Evolutionary conservation across 2,113 vertebrate species (phyloP).

Genomic region (Nycticryphes semicollaris): DNA sequence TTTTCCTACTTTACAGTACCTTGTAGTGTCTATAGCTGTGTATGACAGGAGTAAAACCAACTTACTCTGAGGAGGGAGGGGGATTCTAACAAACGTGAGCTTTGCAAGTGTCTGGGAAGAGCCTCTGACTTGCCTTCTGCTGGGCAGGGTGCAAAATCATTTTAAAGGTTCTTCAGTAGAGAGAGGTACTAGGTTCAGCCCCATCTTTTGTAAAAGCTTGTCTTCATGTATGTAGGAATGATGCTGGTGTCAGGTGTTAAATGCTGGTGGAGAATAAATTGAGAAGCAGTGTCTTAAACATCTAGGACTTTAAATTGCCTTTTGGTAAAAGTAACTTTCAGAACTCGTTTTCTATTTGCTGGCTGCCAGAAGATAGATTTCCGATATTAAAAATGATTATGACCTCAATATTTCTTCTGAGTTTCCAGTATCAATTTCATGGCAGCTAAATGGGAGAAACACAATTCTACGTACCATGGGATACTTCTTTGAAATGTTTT

Average conservation of each 20-base stretch:
- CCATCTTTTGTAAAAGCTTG: not conserved
- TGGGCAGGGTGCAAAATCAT: not conserved
- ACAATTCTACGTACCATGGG: not conserved
- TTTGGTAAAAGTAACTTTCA: not conserved
- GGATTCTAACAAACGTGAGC: accelerated
- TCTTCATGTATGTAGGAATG: not conserved
- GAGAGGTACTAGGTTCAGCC: not conserved
- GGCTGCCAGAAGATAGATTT: not conserved
- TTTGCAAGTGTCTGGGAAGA: not conserved
- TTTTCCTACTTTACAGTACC: not conserved
- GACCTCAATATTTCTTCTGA: not conserved
- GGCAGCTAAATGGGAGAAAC: not conserved
- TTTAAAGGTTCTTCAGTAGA: not conserved
- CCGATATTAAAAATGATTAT: not conserved
- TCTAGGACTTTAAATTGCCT: not conserved
- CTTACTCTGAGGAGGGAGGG: not conserved
- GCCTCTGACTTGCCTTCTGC: not conserved
- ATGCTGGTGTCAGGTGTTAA: not conserved
- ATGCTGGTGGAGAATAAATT: not conserved
- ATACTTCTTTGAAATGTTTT: not conserved
- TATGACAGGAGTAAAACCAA: not conserved
- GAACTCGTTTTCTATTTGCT: not conserved
- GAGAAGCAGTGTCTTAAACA: not conserved
- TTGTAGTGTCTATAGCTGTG: not conserved
- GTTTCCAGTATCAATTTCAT: not conserved